Evolutionary conservation across 53 echinoderm and acorn worm genomes (phyloP).

Genomic region (Echinometra lucunter): DNA sequence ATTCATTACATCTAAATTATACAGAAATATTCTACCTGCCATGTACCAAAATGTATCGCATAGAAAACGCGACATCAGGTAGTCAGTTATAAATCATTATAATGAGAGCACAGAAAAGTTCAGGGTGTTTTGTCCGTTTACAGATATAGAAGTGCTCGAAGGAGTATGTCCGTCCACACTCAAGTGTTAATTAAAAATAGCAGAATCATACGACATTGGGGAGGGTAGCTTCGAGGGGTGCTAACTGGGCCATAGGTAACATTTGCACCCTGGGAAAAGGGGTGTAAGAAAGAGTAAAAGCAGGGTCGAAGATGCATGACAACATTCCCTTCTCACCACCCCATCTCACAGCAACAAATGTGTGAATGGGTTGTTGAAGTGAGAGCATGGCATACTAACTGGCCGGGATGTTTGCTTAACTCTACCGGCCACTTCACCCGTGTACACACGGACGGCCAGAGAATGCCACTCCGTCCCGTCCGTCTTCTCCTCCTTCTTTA

Average conservation of each 20-base stretch:
- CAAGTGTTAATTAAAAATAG: constrained; percentile 22
- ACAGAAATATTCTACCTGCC: no score
- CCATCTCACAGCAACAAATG: constrained; percentile 67
- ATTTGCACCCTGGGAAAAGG: background rate
- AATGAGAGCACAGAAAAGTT: background rate
- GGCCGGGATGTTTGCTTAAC: constrained; percentile 53
- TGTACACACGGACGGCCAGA: constrained; percentile 24
- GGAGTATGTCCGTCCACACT: background rate
- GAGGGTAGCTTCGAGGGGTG: background rate
- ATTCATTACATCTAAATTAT: no score
- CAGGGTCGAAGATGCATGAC: background rate
- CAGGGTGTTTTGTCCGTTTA: background rate
- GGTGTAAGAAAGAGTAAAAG: background rate
- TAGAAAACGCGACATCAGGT: background rate
- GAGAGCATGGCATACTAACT: constrained; percentile 25
- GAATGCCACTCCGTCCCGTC: constrained; percentile 10
- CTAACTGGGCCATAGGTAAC: background rate
- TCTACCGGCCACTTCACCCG: constrained; percentile 47
- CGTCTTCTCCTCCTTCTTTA: background rate
- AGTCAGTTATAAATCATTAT: background rate
- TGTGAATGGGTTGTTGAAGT: constrained; percentile 59
- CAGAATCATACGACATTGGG: constrained; percentile 15
- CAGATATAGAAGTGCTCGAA: background rate
- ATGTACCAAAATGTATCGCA: no score
- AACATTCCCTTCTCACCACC: constrained; percentile 58